These are phyloP conservation scores for Dolichoris vasculosae DNA, from an alignment of 1,140 invertebrate species.

Conservation along the genomic window DNA sequence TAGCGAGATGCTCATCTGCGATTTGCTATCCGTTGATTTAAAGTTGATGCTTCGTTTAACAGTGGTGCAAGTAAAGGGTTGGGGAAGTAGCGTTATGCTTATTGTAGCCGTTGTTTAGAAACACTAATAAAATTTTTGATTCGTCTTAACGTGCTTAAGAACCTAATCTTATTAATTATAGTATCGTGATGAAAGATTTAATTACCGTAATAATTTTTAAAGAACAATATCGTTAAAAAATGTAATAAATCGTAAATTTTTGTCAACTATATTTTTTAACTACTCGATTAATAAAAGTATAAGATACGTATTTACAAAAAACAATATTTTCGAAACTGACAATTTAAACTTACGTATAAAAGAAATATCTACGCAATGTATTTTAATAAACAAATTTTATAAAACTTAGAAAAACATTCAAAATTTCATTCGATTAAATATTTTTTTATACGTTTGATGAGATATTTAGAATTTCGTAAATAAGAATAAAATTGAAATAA, in stretches of 20 bases:
- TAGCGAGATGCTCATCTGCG: constrained; percentile 7
- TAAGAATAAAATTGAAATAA: not conserved
- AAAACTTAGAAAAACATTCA: not conserved
- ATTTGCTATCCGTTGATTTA: constrained; percentile 32
- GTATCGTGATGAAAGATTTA: no score
- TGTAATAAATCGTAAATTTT: no score
- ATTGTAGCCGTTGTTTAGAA: not conserved
- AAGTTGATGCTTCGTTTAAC: constrained; percentile 39
- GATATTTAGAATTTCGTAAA: not conserved
- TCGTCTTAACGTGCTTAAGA: not conserved
- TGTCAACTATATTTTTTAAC: no score
- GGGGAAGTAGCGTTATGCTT: not conserved
- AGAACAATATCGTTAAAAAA: no score
- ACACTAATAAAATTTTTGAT: not conserved
- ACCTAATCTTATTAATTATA: not conserved
- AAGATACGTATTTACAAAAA: not conserved
- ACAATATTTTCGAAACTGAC: not conserved
- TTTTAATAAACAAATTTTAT: not conserved
- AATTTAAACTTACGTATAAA: not conserved
- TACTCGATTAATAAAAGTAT: not conserved
- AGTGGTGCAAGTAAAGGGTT: not conserved
- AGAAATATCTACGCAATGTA: not conserved
- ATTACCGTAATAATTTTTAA: no score
- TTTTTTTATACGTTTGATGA: no score
- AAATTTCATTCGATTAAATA: not conserved